These are phyloP conservation scores for Patella vulgata DNA, from an alignment of 1,140 invertebrate genomes.

Conservation along the genomic window DNA sequence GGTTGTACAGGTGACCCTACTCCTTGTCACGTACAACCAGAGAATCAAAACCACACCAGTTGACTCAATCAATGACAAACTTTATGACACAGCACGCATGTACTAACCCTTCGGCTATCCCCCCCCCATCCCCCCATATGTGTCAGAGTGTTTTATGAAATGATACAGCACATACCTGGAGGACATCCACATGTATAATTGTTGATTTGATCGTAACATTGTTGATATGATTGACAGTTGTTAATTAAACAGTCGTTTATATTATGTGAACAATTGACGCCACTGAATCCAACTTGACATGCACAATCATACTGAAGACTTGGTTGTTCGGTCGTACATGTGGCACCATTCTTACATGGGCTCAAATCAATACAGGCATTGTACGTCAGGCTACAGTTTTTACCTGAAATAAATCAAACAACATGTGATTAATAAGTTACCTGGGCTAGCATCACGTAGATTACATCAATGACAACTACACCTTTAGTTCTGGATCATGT, in stretches of 20 bases:
- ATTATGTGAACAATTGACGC: slow-evolving; percentile 50
- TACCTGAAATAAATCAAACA: slow-evolving; percentile 50
- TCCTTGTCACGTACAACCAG: too few species aligned
- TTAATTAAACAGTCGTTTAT: slow-evolving; percentile 43
- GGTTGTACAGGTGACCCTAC: too few species aligned
- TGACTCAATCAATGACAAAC: too few species aligned
- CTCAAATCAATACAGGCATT: slow-evolving; percentile 46
- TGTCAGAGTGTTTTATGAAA: too few species aligned
- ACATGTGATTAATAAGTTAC: background rate
- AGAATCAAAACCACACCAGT: too few species aligned
- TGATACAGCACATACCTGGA: slow-evolving; percentile 31
- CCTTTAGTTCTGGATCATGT: background rate
- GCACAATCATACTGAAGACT: slow-evolving; percentile 39
- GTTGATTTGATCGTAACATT: slow-evolving; percentile 41
- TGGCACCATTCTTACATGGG: slow-evolving; percentile 67
- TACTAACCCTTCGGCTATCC: too few species aligned
- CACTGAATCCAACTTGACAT: slow-evolving; percentile 48
- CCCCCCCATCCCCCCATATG: too few species aligned
- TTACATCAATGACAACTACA: background rate
- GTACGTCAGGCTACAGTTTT: slow-evolving; percentile 91
- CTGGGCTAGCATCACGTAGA: background rate
- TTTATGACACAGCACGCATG: too few species aligned
- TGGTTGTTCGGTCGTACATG: slow-evolving; percentile 29
- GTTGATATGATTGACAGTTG: slow-evolving; percentile 23
- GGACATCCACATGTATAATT: slow-evolving; percentile 43